Percentiles rank a stretch among this genome's conserved stretches.
phyloP scores from a whole-genome alignment of 2,113 vertebrate genomes.

The Telmatochromis sp. region DNA sequence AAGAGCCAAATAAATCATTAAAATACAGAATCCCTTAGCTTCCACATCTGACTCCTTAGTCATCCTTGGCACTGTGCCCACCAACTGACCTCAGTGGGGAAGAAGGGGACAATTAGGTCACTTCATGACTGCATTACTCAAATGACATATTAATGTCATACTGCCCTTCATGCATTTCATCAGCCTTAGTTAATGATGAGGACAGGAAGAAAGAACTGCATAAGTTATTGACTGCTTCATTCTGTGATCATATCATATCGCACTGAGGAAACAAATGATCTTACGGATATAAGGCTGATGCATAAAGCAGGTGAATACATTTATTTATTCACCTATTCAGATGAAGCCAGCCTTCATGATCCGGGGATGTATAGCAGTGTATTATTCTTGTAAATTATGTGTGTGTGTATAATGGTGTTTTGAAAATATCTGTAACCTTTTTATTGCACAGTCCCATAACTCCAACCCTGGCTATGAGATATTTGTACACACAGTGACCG shows the following conservation, averaged over 20 bases:
- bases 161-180: constrained; percentile 47
- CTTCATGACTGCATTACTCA: constrained; percentile 54
- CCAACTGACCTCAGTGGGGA: constrained; percentile 40
- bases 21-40: constrained; percentile 56
- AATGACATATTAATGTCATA: constrained; percentile 64
- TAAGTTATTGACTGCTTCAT: constrained; percentile 27
- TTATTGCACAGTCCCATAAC: constrained; percentile 65
- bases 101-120: constrained; percentile 62
- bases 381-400: constrained; percentile 54
- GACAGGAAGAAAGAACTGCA: neutral
- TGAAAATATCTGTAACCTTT: constrained; percentile 68
- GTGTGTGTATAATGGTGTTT: constrained; percentile 55
- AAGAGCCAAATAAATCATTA: constrained; percentile 65
- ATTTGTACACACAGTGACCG: constrained; percentile 89
- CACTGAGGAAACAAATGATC: neutral
- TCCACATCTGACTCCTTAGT: constrained; percentile 64
- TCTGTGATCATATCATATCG: constrained; percentile 9
- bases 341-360: constrained; percentile 24
- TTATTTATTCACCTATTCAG: constrained; percentile 43
- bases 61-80: constrained; percentile 37
- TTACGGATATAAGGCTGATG: neutral
- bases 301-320: neutral
- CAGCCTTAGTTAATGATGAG: constrained; percentile 38
- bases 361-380: neutral
- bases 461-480: constrained; percentile 80